Evolutionary conservation across 64 coral and sea anemone species (phyloP).

Genomic region (Pocillopora damicornis): DNA sequence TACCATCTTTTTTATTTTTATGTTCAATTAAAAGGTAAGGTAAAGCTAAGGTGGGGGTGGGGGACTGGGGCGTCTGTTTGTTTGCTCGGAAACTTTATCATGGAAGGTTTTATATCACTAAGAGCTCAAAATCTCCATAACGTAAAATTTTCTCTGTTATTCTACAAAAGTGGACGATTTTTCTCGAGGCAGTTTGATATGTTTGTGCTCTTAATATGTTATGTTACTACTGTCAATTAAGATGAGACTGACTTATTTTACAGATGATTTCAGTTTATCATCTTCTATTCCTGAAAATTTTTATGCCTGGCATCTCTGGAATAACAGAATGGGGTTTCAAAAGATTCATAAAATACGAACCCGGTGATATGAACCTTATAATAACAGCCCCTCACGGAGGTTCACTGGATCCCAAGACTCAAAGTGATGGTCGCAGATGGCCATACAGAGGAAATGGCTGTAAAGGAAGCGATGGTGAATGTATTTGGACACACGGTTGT

Average conservation of each 20-base stretch:
- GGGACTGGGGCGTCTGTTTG: too few relatives aligned
- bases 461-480: neutral
- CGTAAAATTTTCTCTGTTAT: too few relatives aligned
- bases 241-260: neutral
- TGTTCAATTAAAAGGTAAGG: too few relatives aligned
- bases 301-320: neutral
- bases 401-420: neutral
- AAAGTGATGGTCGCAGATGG: neutral
- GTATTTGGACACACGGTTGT: slow-evolving; percentile 33
- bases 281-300: neutral
- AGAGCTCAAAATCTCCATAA: too few relatives aligned
- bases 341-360: slow-evolving; percentile 16
- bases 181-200: too few relatives aligned
- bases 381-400: slow-evolving; percentile 32
- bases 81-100: too few relatives aligned
- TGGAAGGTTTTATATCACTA: too few relatives aligned
- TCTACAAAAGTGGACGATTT: too few relatives aligned
- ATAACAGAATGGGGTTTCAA: slow-evolving; percentile 8
- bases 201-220: too few relatives aligned
- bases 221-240: too few relatives aligned
- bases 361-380: slow-evolving; percentile 21
- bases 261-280: neutral
- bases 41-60: too few relatives aligned
- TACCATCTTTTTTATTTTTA: too few relatives aligned
- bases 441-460: slow-evolving; percentile 12